Evolutionary conservation across 2,113 vertebrate genomes (phyloP).

Genomic region (Psittacus erithacus): DNA sequence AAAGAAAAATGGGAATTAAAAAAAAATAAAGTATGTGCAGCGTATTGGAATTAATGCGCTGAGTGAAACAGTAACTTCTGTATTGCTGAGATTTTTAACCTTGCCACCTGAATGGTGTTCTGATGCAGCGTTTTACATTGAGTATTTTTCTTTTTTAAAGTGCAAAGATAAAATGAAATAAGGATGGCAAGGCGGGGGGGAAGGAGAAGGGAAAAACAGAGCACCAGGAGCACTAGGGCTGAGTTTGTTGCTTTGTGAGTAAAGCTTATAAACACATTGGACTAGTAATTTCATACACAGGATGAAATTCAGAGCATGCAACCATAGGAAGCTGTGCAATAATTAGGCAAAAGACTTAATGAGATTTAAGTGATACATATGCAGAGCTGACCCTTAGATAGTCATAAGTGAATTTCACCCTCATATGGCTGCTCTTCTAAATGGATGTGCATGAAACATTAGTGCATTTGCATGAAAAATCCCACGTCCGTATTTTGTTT

Average conservation of each 20-base stretch:
- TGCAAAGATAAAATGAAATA: not conserved
- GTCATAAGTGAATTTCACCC: not conserved
- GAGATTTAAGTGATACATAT: not conserved
- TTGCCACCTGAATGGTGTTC: not conserved
- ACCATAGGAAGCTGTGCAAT: not conserved
- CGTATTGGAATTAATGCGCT: not conserved
- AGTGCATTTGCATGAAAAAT: not conserved
- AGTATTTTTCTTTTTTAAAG: not conserved
- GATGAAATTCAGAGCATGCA: not conserved
- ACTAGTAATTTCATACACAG: not conserved
- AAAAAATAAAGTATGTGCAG: not conserved
- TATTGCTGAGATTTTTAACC: not conserved
- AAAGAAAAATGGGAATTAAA: slow-evolving; percentile 10
- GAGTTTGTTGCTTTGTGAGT: not conserved
- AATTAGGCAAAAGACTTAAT: not conserved
- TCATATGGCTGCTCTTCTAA: not conserved
- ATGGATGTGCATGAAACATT: not conserved
- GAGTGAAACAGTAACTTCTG: not conserved
- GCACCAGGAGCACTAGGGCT: not conserved
- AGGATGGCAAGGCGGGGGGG: not conserved
- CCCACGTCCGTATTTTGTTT: not conserved
- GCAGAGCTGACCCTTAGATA: not conserved
- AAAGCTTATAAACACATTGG: not conserved
- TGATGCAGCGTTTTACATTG: not conserved
- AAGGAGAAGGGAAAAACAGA: not conserved